Evolutionary conservation across 1,140 invertebrate genomes (phyloP), one percentile per base, ranked within the genome.

Genomic region (Scaptomyza montana): DNA sequence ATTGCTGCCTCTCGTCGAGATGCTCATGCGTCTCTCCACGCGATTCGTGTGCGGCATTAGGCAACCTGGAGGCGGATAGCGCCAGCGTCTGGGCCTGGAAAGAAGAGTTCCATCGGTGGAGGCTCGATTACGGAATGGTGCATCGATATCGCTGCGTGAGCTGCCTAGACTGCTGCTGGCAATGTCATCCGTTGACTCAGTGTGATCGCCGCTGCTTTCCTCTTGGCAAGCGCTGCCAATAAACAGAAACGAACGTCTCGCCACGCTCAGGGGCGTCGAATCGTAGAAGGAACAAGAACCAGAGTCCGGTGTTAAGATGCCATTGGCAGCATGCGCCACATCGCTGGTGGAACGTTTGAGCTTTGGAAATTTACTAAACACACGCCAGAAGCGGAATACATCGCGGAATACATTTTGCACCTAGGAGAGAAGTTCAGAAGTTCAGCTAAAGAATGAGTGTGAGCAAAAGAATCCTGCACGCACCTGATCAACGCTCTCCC

Each of bases 401-500:
- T 95, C 95, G 13, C 94, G 92, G 77, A 95, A 95, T 2, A 95
- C 95, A 3, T 93, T 92, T 92, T 93, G 94, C 2, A 95, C 95
- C 95, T 95, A 68, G 0, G 84, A 53, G 3, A 16, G 21, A 0
- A 9, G 21, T 25, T 25, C 21, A 25, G 43, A 36, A 8, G 1
- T 47, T 28, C 6, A 36, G 1, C 5, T 43, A 9, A 7, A 3
- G 16, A 33, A 59, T 28, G 1, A n/a, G 1, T 10, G 13, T 16
- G 1, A 28, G 1, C 13, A 30, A 3, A 5, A 6, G 3, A 5
- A 10, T 0, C 5, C 4, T n/a, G n/a, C 36, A 5, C 8, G 16
- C 19, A 95, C 95, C 93, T 96, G 95, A 41, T 96, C 95, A 47
- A 96, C 94, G 74, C 95, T 96, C 82, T 97, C 96, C 56, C 96